These are phyloP conservation scores for Arrhopalites spinosus DNA, from an alignment of 2,888 invertebrate species.

Conservation along the genomic window DNA sequence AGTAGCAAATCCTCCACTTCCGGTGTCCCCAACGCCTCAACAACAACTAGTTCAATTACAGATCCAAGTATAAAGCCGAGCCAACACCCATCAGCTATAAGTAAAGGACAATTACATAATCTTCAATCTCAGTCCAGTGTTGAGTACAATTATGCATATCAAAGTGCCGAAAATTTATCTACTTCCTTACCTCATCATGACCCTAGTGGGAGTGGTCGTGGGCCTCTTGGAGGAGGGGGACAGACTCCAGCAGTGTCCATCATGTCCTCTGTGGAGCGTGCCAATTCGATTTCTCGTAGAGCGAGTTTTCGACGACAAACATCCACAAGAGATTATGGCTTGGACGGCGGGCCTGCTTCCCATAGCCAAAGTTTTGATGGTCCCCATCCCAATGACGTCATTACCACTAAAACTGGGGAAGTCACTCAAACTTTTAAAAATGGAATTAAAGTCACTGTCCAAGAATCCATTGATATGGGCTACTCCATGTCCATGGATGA, in stretches of 20 bases:
- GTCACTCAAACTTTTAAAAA: slow-evolving; percentile 34
- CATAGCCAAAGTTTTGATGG: slow-evolving; percentile 26
- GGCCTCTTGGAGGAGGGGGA: no score
- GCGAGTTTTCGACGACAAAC: slow-evolving; percentile 55
- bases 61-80: slow-evolving; percentile 7
- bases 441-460: slow-evolving; percentile 36
- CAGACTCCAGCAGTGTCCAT: background rate
- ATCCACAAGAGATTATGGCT: slow-evolving; percentile 54
- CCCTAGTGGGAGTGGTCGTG: background rate
- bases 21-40: no score
- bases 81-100: slow-evolving; percentile 4
- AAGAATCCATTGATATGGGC: slow-evolving; percentile 41
- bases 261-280: slow-evolving; percentile 41
- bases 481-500: slow-evolving; percentile 39
- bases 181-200: slow-evolving; percentile 19
- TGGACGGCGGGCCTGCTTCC: slow-evolving; percentile 24
- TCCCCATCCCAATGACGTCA: background rate
- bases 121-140: slow-evolving; percentile 62
- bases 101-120: slow-evolving; percentile 42
- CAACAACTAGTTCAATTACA: background rate
- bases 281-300: slow-evolving; percentile 52
- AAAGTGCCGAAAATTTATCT: slow-evolving; percentile 68
- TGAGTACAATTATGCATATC: slow-evolving; percentile 73
- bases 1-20: background rate
- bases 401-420: slow-evolving; percentile 16